Evolutionary conservation across 2,888 invertebrate species (phyloP), one percentile per base, ranked within the genome.

Genomic region (Arctia plantaginis): DNA sequence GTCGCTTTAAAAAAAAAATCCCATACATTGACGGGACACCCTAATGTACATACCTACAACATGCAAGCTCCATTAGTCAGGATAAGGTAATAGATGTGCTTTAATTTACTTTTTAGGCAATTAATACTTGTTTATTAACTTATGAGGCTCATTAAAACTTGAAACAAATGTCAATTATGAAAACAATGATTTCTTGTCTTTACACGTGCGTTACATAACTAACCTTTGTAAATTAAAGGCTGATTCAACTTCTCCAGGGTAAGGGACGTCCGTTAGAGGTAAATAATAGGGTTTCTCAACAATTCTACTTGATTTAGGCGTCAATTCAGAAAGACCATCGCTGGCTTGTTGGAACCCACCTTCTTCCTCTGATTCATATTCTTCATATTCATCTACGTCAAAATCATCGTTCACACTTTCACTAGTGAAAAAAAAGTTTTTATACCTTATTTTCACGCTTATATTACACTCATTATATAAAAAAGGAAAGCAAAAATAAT

Each of bases 181-280:
- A 23, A 55, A 55, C 3, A 55, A 55, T 10, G n/a, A 55, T 55
- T 12, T 8, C 51, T n/a, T 10, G 23, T n/a, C n/a, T 55, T 55
- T 10, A 55, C n/a, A 23, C 51, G n/a, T 55, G 12, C 2, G 13
- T 27, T 59, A 13, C 10, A 30, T 4, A 30, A 84, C 85, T 74
- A 39, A 94, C 95, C 92, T 94, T 83, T 90, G 93, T 41, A 95
- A 85, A 84, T 95, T 90, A 80, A 88, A 94, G n/a, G 88, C 88
- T 0, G 95, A 95, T 79, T 91, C 90, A 18, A 89, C 84, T 81
- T 95, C 95, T 33, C 89, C 94, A 2, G 94, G 94, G 76, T 94
- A 94, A 1, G 89, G 90, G 1, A 95, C 93, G 78, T 95, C 94
- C 8, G 94, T 93, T 0, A 95, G 79, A 3, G 94, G 88, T 75